Percentiles rank a stretch among this genome's conserved stretches.
Conservation (phyloP, 1,140 invertebrate species). For the Tenebrio molitor region DNA sequence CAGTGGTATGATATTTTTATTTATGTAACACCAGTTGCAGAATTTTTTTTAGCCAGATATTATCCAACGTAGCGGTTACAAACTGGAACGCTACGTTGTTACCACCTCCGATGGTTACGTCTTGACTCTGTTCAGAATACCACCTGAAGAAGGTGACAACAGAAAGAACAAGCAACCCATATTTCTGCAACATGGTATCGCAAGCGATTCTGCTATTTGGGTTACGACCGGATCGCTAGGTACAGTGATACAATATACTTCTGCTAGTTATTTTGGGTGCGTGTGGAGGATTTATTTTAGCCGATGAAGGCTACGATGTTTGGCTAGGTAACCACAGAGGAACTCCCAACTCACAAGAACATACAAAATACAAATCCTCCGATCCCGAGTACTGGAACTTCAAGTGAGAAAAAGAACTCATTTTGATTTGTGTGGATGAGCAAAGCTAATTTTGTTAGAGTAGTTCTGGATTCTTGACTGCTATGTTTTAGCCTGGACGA, state of each 20-base stretch:
- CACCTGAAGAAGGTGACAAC: constrained; percentile 56
- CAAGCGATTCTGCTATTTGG: constrained; percentile 69
- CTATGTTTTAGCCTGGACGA: neutral
- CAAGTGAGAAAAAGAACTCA: neutral
- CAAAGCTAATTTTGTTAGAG: neutral
- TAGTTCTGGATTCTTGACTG: neutral
- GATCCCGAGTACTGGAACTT: constrained; percentile 67
- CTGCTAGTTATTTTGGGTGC: no score
- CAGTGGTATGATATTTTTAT: no score
- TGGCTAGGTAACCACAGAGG: constrained; percentile 80
- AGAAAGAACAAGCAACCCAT: constrained; percentile 65
- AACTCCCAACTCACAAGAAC: constrained; percentile 72
- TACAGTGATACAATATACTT: no score
- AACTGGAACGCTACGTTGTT: constrained; percentile 68
- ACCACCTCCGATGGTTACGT: constrained; percentile 71
- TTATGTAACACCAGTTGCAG: no score
- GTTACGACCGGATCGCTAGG: no score
- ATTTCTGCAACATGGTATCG: constrained; percentile 77
- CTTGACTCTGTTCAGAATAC: constrained; percentile 70
- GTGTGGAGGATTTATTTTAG: no score
- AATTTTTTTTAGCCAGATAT: constrained; percentile 66
- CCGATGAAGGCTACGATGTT: constrained; percentile 76
- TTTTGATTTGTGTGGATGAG: no score
- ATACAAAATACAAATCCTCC: constrained; percentile 64
- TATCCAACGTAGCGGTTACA: constrained; percentile 69